Percentiles rank a stretch among this genome's conserved stretches.
phyloP scores from a whole-genome alignment of 2,888 invertebrate genomes.

The Stenchaetothrips biformis region DNA sequence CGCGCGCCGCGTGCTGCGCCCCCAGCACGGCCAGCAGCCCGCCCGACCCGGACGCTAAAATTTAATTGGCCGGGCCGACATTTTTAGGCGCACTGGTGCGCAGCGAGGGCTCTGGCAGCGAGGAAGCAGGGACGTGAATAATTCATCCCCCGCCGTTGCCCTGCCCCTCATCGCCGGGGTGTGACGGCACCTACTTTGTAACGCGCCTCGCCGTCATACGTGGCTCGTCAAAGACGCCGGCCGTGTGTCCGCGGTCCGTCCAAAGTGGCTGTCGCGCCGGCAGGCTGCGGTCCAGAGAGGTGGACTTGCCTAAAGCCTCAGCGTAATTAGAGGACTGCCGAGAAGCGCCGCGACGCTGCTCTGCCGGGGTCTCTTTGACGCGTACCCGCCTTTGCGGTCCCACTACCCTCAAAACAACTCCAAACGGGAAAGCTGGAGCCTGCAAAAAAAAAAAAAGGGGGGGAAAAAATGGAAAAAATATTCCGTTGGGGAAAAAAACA shows the following conservation, averaged over 20 bases:
- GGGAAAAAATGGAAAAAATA: background rate
- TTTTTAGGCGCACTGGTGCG: background rate
- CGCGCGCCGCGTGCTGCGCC: background rate
- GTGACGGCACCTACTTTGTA: background rate
- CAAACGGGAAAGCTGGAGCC: background rate
- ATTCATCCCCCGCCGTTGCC: background rate
- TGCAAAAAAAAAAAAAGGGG: background rate
- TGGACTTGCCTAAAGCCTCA: background rate
- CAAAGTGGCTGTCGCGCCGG: background rate
- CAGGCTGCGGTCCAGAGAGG: background rate
- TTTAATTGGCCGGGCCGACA: background rate
- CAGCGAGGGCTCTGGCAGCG: background rate
- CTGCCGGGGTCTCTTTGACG: background rate
- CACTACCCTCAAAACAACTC: background rate
- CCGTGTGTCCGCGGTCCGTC: background rate
- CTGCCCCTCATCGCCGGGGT: background rate
- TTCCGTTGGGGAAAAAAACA: background rate
- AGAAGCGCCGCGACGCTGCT: background rate
- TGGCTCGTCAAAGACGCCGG: conserved; percentile 1
- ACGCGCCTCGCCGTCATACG: background rate
- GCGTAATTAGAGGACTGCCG: conserved; percentile 6
- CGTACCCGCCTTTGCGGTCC: background rate
- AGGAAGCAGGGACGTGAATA: background rate
- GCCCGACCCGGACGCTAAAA: background rate
- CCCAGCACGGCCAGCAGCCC: background rate